Evolutionary conservation across 2,888 invertebrate genomes (phyloP).

Genomic region (Spilosoma lubricipeda): DNA sequence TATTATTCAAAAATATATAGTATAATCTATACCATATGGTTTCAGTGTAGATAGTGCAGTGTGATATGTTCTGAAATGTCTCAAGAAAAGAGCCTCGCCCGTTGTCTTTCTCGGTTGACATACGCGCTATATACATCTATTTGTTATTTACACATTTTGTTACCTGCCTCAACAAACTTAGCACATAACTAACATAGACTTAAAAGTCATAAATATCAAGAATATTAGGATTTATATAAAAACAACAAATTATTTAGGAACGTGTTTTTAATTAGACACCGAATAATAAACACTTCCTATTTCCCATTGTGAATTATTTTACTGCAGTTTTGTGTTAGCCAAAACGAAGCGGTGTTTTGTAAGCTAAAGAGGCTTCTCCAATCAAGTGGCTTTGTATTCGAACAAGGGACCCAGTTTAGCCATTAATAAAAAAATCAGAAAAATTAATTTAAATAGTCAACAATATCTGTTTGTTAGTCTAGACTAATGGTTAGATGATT

Average conservation of each 20-base stretch:
- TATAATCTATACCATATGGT: too few relatives aligned
- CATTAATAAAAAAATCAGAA: not conserved
- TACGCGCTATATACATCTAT: too few relatives aligned
- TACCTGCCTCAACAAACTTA: not conserved
- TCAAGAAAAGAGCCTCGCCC: too few relatives aligned
- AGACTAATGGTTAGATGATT: not conserved
- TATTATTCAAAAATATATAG: too few relatives aligned
- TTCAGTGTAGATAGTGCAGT: too few relatives aligned
- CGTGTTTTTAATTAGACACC: not conserved
- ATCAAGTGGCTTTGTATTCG: not conserved
- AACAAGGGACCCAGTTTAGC: not conserved
- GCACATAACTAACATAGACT: not conserved
- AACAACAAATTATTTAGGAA: not conserved
- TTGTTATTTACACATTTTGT: too few relatives aligned
- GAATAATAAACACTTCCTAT: not conserved
- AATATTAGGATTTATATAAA: not conserved
- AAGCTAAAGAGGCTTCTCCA: not conserved
- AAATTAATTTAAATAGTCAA: not conserved
- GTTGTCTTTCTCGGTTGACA: too few relatives aligned
- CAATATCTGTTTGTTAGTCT: not conserved
- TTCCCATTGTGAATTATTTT: not conserved
- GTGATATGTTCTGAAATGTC: too few relatives aligned
- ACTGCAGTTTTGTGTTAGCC: not conserved
- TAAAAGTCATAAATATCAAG: not conserved
- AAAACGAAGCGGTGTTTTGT: not conserved